Percentiles rank a stretch among this genome's conserved stretches.
Evolutionary conservation across 2,888 invertebrate species (phyloP).

Genomic region (Pandemis cinnamomeana): DNA sequence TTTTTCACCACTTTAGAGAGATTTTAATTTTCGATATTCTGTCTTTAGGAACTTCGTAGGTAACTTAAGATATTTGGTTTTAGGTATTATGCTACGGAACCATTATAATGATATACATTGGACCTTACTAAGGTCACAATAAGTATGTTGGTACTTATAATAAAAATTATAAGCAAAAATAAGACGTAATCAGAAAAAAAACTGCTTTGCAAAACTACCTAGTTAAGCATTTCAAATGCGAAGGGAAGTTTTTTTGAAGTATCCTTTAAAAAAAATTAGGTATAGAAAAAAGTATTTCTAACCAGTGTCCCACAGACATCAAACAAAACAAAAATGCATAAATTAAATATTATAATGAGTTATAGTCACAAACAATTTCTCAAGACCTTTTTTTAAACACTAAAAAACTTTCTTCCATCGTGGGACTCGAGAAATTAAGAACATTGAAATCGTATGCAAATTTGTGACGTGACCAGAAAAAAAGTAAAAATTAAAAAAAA

Average conservation of each 20-base stretch:
- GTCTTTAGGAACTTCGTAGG: too few relatives aligned
- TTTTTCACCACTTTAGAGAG: too few relatives aligned
- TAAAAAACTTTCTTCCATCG: slow-evolving; percentile 39
- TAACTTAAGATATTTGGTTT: too few relatives aligned
- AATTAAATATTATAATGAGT: slow-evolving; percentile 35
- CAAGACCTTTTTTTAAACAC: slow-evolving; percentile 37
- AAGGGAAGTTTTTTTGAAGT: background rate
- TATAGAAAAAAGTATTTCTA: background rate
- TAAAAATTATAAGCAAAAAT: too few relatives aligned
- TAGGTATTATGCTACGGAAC: too few relatives aligned
- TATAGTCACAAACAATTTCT: slow-evolving; percentile 14
- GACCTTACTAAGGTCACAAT: too few relatives aligned
- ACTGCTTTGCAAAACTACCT: too few relatives aligned
- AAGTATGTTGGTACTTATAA: too few relatives aligned
- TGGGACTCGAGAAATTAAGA: slow-evolving; percentile 39
- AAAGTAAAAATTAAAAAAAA: slow-evolving; percentile 50
- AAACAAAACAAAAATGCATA: slow-evolving; percentile 20
- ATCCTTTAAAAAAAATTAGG: background rate
- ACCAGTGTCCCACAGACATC: background rate
- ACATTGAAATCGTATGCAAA: slow-evolving; percentile 40
- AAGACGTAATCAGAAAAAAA: background rate
- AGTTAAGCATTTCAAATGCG: too few relatives aligned
- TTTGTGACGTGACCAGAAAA: slow-evolving; percentile 40
- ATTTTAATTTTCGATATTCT: too few relatives aligned
- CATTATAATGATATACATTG: too few relatives aligned